These are phyloP conservation scores for Drosophila kokeensis DNA, from an alignment of 2,888 invertebrate genomes.

Conservation along the genomic window DNA sequence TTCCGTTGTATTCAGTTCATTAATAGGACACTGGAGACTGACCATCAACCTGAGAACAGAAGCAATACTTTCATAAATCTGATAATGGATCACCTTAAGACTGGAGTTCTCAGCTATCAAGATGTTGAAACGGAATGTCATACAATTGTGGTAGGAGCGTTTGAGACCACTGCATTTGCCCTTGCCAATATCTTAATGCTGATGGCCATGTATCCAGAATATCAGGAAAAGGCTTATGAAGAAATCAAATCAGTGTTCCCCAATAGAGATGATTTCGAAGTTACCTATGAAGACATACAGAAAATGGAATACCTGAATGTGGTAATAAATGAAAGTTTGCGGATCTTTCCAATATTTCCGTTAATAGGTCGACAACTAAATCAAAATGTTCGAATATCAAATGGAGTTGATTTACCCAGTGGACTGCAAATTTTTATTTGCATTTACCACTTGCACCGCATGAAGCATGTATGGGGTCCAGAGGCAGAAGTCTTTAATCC, in stretches of 20 bases:
- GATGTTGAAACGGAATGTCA: constrained; percentile 73
- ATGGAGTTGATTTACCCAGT: constrained; percentile 71
- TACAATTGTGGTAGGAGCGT: constrained; percentile 73
- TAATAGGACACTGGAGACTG: constrained; percentile 37
- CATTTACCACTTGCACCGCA: constrained; percentile 79
- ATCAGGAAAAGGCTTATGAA: constrained; percentile 71
- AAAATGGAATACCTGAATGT: constrained; percentile 79
- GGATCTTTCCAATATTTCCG: constrained; percentile 79
- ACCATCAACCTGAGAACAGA: neutral
- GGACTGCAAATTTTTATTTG: constrained; percentile 70
- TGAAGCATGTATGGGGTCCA: constrained; percentile 77
- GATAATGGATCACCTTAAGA: constrained; percentile 60
- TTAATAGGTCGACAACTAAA: constrained; percentile 59
- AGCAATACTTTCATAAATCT: constrained; percentile 57
- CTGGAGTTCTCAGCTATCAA: constrained; percentile 59
- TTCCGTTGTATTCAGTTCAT: constrained; percentile 51
- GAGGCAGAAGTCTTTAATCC: constrained; percentile 81
- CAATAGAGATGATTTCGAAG: constrained; percentile 53
- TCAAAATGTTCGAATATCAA: constrained; percentile 66
- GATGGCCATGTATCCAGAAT: constrained; percentile 76
- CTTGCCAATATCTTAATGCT: constrained; percentile 59
- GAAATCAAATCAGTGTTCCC: constrained; percentile 69
- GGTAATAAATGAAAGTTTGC: constrained; percentile 79
- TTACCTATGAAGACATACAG: constrained; percentile 68
- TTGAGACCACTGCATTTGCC: constrained; percentile 78